Evolutionary conservation across 2,888 invertebrate genomes (phyloP).

Genomic region (Hyposoter didymator): DNA sequence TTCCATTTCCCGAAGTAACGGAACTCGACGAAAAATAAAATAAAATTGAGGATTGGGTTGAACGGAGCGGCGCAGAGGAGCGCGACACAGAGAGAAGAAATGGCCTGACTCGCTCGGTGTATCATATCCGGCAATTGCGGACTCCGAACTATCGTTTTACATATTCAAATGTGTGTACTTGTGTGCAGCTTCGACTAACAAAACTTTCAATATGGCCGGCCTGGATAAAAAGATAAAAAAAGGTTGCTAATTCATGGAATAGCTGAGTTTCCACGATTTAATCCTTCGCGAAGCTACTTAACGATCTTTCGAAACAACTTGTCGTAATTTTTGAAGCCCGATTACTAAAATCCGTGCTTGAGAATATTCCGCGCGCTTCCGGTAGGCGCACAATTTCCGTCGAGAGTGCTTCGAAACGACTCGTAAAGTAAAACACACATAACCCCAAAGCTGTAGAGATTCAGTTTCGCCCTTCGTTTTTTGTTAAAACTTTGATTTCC

Average conservation of each 20-base stretch:
- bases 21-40: constrained; percentile 58
- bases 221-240: constrained; percentile 8
- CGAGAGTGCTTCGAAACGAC: neutral
- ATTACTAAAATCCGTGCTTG: neutral
- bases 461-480: constrained; percentile 22
- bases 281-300: neutral
- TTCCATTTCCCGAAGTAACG: constrained; percentile 65
- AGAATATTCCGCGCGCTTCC: neutral
- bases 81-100: constrained; percentile 39
- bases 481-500: constrained; percentile 10
- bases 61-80: neutral
- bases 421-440: constrained; percentile 20
- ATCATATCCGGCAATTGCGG: constrained; percentile 58
- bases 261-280: neutral
- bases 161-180: constrained; percentile 15
- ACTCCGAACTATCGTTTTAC: constrained; percentile 25
- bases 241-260: neutral
- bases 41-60: constrained; percentile 51
- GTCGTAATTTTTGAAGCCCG: neutral
- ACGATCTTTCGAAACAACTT: neutral
- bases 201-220: constrained; percentile 30
- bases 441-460: constrained; percentile 9
- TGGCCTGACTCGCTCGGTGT: constrained; percentile 43
- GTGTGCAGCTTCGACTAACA: neutral
- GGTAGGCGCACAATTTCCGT: neutral